These are phyloP conservation scores for Polietes domitor DNA, from an alignment of 2,888 invertebrate species.

Conservation along the genomic window DNA sequence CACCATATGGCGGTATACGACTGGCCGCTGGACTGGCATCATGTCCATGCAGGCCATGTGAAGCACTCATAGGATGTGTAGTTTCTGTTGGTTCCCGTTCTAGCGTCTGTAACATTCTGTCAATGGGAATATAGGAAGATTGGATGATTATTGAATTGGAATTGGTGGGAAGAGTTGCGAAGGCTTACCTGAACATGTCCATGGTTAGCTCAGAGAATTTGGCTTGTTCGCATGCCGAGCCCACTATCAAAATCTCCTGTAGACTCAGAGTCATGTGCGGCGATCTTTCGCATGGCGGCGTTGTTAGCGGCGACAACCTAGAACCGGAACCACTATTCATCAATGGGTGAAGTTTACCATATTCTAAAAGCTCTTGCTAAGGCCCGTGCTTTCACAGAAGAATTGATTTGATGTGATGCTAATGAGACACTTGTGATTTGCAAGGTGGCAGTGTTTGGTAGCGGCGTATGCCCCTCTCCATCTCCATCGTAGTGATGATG, in stretches of 20 bases:
- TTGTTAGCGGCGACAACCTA: constrained; percentile 91
- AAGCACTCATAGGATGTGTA: constrained; percentile 84
- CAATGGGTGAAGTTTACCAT: constrained; percentile 79
- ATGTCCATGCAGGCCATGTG: constrained; percentile 80
- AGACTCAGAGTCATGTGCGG: constrained; percentile 92
- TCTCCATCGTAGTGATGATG: background rate
- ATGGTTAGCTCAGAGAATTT: constrained; percentile 98
- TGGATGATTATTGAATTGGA: background rate
- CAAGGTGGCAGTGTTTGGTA: constrained; percentile 55
- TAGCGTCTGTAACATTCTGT: constrained; percentile 94
- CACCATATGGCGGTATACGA: constrained; percentile 82
- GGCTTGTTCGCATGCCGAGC: constrained; percentile 95
- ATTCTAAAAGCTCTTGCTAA: constrained; percentile 78
- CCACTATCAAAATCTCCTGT: constrained; percentile 96
- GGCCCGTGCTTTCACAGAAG: constrained; percentile 82
- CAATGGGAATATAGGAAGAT: too few relatives aligned
- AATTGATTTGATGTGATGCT: constrained; percentile 80
- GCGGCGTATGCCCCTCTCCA: constrained; percentile 2
- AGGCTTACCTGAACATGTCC: constrained; percentile 91
- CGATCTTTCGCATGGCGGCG: constrained; percentile 93
- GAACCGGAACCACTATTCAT: constrained; percentile 81
- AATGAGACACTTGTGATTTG: constrained; percentile 67
- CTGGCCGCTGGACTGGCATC: constrained; percentile 81
- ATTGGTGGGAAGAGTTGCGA: background rate
- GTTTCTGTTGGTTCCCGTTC: constrained; percentile 95